Evolutionary conservation across 2,113 vertebrate genomes (phyloP), one percentile per base, ranked within the genome.

Genomic region (Labeo rohita): DNA sequence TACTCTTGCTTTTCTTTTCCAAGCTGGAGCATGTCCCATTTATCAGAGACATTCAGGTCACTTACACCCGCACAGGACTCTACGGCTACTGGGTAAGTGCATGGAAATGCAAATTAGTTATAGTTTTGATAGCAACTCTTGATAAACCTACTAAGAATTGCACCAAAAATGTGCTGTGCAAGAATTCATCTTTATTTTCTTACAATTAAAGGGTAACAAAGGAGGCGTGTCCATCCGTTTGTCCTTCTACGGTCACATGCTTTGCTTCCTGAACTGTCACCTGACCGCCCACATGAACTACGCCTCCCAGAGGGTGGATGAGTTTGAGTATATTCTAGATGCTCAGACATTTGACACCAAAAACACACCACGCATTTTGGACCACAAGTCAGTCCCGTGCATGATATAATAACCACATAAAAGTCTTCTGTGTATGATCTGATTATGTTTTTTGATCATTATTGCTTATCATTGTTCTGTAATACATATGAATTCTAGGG

Each of bases 221-320:
- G 98, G 98, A 4, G 98, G 96, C 0, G 96, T 99, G 63, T 92
- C 95, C 5, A 21, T 96, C 54, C 96, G 96, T 63, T 84, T 98
- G 89, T 97, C 96, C 13, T 92, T 99, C 50, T 98, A 97, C 0
- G 98, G 98, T 2, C 97, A 97, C 89, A 93, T 90, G 1, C 0
- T 99, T 82, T 99, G 98, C 84, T 97, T 99, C 92, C 89, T 99
- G 83, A 99, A 99, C 93, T 99, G 98, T 91, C 98, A 99, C 92
- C 88, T 99, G 91, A 95, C 97, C 0, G 96, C 98, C 4, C 97
- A 99, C 84, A 94, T 99, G 89, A 93, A 96, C 39, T 96, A 97
- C 23, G 95, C 95, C 16, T 92, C 95, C 15, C 96, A 98, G 91
- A 90, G 98, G 2, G 84, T 99, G 86, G 95, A 97, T 6, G 97